phyloP scores from a whole-genome alignment of 1,140 invertebrate species.

The Diachasmimorpha longicaudata region DNA sequence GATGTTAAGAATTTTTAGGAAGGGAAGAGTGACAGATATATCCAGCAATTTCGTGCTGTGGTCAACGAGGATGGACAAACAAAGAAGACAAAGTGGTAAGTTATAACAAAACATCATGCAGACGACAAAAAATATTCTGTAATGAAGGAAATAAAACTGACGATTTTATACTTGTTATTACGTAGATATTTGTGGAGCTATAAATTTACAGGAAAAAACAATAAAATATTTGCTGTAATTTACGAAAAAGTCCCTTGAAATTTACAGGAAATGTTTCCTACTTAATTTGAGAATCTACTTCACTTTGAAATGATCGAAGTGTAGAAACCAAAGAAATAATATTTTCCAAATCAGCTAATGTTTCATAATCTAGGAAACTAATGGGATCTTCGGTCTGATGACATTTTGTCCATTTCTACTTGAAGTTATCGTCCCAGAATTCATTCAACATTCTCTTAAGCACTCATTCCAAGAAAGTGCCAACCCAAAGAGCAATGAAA shows the following conservation, averaged over 20 bases:
- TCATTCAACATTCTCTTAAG: too few species aligned
- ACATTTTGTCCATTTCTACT: too few species aligned
- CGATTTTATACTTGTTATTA: background rate
- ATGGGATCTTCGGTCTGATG: background rate
- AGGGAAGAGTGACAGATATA: background rate
- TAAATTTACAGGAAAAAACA: too few species aligned
- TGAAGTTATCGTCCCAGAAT: too few species aligned
- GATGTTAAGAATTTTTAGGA: background rate
- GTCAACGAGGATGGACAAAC: background rate
- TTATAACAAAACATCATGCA: background rate
- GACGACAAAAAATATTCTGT: background rate
- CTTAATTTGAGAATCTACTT: too few species aligned
- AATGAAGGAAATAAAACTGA: background rate
- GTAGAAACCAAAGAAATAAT: too few species aligned
- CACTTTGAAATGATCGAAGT: too few species aligned
- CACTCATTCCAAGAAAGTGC: too few species aligned
- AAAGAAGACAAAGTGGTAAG: background rate
- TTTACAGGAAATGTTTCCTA: too few species aligned
- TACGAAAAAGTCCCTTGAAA: too few species aligned
- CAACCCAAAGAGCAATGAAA: background rate
- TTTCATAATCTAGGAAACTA: background rate
- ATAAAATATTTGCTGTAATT: too few species aligned
- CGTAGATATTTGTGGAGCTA: too few species aligned
- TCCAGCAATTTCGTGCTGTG: background rate
- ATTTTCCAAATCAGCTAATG: background rate